A percentile compares a stretch with the other conserved stretches of the same genome.
Conservation (phyloP, 2,113 vertebrate species). For the Cyprinus carpio region DNA sequence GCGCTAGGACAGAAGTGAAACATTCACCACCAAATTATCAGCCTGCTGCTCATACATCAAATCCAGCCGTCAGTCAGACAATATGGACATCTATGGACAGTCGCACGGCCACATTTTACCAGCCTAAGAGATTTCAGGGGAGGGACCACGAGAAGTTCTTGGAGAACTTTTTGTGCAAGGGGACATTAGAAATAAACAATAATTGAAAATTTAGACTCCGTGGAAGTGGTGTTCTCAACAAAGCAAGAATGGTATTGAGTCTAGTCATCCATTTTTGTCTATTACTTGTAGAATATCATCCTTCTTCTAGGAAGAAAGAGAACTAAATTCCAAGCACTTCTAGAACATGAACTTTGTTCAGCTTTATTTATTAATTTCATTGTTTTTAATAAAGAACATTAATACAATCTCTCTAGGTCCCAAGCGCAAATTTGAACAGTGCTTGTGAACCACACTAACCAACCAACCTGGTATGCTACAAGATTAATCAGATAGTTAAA, state of each 20-base stretch:
- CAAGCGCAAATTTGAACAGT: background rate
- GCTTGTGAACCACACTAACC: background rate
- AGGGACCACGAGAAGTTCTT: background rate
- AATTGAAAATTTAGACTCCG: background rate
- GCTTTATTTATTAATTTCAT: background rate
- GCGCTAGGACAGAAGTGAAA: background rate
- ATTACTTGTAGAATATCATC: background rate
- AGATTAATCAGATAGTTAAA: background rate
- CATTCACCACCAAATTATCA: constrained; percentile 8
- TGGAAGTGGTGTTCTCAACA: background rate
- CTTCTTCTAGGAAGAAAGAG: background rate
- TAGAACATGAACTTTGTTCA: background rate
- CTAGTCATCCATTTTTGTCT: background rate
- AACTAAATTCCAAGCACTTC: background rate
- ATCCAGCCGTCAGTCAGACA: background rate
- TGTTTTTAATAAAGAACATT: background rate
- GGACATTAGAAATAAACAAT: background rate
- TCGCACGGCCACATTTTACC: too few species aligned
- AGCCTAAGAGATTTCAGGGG: background rate
- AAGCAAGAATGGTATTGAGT: background rate
- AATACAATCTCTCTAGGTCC: background rate
- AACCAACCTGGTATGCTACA: background rate
- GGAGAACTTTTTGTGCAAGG: background rate
- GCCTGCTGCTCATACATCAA: background rate
- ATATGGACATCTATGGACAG: too few species aligned